phyloP scores from a whole-genome alignment of 2,888 invertebrate species.

The Oasisia sp. region DNA sequence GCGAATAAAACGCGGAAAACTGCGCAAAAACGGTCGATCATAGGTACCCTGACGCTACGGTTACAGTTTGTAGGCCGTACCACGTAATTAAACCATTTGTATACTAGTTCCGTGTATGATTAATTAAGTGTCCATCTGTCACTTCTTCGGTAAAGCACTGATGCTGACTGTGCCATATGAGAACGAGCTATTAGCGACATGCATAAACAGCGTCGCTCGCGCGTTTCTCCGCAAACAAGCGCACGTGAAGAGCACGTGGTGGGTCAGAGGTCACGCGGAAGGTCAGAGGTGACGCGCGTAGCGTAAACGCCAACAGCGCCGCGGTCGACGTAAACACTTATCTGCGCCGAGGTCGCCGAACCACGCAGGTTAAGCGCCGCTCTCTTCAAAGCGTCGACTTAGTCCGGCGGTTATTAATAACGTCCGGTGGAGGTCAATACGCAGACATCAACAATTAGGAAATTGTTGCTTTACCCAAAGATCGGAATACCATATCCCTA shows the following conservation, averaged over 20 bases:
- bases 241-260: neutral
- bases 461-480: neutral
- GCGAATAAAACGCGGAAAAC: no score
- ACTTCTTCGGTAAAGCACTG: no score
- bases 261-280: neutral
- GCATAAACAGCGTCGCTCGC: neutral
- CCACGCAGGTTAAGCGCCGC: neutral
- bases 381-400: neutral
- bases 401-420: neutral
- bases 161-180: neutral
- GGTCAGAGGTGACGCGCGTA: neutral
- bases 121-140: no score
- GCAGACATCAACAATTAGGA: neutral
- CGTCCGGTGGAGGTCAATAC: neutral
- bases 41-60: no score
- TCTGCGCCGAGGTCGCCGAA: neutral
- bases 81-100: no score
- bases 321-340: neutral
- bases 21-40: no score
- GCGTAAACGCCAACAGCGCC: neutral
- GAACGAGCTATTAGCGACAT: neutral
- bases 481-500: neutral
- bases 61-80: no score
- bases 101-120: no score
- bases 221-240: neutral